Base-by-base conservation (phyloP, 2,113 vertebrate species). In the Sclerurus mexicanus region DNA sequence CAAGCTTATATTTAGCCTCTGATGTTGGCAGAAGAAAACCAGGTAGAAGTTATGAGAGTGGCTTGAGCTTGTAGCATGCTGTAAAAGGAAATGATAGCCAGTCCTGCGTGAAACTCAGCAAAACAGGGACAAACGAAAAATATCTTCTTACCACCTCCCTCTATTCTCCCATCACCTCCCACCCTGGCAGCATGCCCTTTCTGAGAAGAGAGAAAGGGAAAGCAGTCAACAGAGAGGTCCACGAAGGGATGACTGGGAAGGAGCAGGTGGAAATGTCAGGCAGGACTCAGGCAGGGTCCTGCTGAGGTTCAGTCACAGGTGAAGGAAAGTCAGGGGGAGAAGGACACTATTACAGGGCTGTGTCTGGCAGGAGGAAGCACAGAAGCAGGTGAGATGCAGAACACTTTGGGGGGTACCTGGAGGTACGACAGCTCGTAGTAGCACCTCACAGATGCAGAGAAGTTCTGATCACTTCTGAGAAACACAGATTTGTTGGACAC, bases 1-100 rank as follows among this genome's bases (percentile, higher is more conserved):
- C 1, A 6, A 74, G 81, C 90, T 97, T 97, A 94, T 97, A 96
- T 96, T 97, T 96, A 96, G 96, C 95, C 52, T 47, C 33, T 4
- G 7, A 1, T 59, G 72, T 92, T 96, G 93, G 83, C 96, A 93
- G 68, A 73, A 90, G 49, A 91, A 85, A 87, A 55, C 6, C 85
- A 66, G 90, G 82, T 89, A 77, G 88, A 76, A 79, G 83, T 85
- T 78, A 92, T 4, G 31, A 85, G 90, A 89, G 74, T 10, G 40
- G 44, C 58, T 68, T 62, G 53, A 76, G 77, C 86, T 66, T 91
- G 66, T 55, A 85, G 90, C 49, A 17, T 66, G 59, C 90, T 81
- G 60, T 66, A 90, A 87, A 96, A 11, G 35, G 87, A 79, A 80
- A 66, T 2, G 5, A 53, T n/a, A 85, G 75, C 58, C 64, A 63